These are phyloP conservation scores for Athalia circularis DNA, from an alignment of 2,888 invertebrate genomes.

Conservation along the genomic window DNA sequence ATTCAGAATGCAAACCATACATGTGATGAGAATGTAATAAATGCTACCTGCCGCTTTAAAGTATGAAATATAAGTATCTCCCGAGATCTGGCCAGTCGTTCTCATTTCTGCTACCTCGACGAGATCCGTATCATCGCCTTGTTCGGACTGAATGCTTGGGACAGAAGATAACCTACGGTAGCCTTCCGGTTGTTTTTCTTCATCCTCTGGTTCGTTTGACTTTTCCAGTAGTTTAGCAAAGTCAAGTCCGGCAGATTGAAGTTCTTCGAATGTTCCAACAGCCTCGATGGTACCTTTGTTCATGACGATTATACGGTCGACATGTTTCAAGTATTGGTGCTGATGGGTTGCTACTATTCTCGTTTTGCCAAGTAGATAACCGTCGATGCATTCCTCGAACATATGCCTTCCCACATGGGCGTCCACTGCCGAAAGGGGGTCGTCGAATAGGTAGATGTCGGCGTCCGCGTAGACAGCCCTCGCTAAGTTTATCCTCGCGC, in stretches of 20 bases:
- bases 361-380: slow-evolving; percentile 76
- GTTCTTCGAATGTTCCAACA: slow-evolving; percentile 79
- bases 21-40: slow-evolving; percentile 77
- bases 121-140: too few species aligned
- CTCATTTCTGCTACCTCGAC: too few species aligned
- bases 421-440: slow-evolving; percentile 94
- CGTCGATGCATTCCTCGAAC: slow-evolving; percentile 87
- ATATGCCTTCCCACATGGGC: slow-evolving; percentile 92
- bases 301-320: slow-evolving; percentile 68
- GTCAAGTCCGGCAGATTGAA: slow-evolving; percentile 85
- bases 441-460: slow-evolving; percentile 92
- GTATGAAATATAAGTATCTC: slow-evolving; percentile 72
- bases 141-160: slow-evolving; percentile 64
- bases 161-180: slow-evolving; percentile 57
- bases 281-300: slow-evolving; percentile 68
- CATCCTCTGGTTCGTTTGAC: slow-evolving; percentile 70
- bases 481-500: slow-evolving; percentile 88
- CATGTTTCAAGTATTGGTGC: slow-evolving; percentile 75
- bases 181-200: slow-evolving; percentile 53
- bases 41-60: slow-evolving; percentile 83
- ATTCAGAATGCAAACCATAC: slow-evolving; percentile 80
- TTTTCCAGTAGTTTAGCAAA: slow-evolving; percentile 81
- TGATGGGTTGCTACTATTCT: slow-evolving; percentile 80
- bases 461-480: slow-evolving; percentile 91
- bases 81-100: too few species aligned